Evolutionary conservation across 2,797 vertebrate genomes (phyloP), one percentile per base, ranked within the genome.

Genomic region (Apogon talboti): DNA sequence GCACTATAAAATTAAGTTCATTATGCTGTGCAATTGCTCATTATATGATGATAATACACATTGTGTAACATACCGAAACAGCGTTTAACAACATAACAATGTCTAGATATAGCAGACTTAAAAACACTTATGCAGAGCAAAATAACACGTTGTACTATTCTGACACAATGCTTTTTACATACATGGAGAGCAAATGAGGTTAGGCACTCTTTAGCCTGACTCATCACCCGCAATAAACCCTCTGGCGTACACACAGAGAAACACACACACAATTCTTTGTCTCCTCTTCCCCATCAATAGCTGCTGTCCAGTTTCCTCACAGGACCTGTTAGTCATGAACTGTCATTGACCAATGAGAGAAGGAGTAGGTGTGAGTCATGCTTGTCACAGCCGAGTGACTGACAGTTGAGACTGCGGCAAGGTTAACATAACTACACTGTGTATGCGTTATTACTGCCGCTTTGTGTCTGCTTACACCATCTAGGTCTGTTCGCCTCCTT

Each of bases 391-490:
- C 19, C 69, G 46, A 79, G n/a, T 81, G 83, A 89, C 41, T 85
- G 86, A 89, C 86, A 84, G 79, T 66, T 57, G 42, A 57, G 84
- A 86, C 80, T 72, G 55, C 7, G 83, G 81, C 86, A 88, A 91
- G 87, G 88, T 85, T 77, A 86, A 60, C 50, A 49, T 61, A 57
- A 53, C 62, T 78, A 58, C 80, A 66, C 3, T 14, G 40, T 42
- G 40, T 41, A 0, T 24, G 19, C 35, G 44, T 18, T 49, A 51
- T 42, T 7, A 4, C 47, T 54, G 47, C 21, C 6, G 13, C 40
- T 56, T 71, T 68, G 40, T 38, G 37, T 49, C 19, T 62, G 35
- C 16, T 7, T 46, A 7, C 24, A 28, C 6, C 24, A 28, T 55
- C 14, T 18, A 51, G 42, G 16, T 53, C 46, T 61, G 15, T n/a